phyloP scores from a whole-genome alignment of 2,888 invertebrate species.

The Ptychoptera contaminata region DNA sequence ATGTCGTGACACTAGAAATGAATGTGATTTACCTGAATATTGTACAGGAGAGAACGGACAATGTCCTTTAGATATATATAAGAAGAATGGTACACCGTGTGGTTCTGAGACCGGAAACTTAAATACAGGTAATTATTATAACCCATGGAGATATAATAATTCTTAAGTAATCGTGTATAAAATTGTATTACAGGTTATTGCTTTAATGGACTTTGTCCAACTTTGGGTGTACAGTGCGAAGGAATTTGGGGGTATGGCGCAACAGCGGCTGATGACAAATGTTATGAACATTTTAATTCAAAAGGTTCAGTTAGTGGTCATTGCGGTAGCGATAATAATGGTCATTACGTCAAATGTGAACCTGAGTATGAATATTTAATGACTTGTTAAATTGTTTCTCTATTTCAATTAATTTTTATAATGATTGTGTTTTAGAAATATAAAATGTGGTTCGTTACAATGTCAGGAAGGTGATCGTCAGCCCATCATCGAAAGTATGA shows the following conservation, averaged over 20 bases:
- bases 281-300: conserved; percentile 89
- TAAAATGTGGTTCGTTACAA: conserved; percentile 86
- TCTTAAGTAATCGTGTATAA: no score
- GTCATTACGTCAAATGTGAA: conserved; percentile 73
- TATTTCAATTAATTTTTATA: not conserved
- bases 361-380: conserved; percentile 47
- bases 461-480: conserved; percentile 77
- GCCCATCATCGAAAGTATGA: conserved; percentile 63
- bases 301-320: conserved; percentile 92
- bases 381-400: not conserved
- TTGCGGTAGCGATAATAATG: conserved; percentile 67
- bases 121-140: no score
- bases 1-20: conserved; percentile 75
- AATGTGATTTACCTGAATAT: conserved; percentile 91
- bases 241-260: conserved; percentile 87
- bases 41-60: conserved; percentile 80
- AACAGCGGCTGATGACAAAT: conserved; percentile 65
- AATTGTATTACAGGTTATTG: conserved; percentile 49
- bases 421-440: conserved; percentile 41
- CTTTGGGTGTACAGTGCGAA: conserved; percentile 74
- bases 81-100: conserved; percentile 87
- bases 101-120: conserved; percentile 30
- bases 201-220: conserved; percentile 84
- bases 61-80: conserved; percentile 79
- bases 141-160: no score